These are phyloP conservation scores for Microtus pennsylvanicus DNA, from an alignment of 2,113 vertebrate species.

Conservation along the genomic window DNA sequence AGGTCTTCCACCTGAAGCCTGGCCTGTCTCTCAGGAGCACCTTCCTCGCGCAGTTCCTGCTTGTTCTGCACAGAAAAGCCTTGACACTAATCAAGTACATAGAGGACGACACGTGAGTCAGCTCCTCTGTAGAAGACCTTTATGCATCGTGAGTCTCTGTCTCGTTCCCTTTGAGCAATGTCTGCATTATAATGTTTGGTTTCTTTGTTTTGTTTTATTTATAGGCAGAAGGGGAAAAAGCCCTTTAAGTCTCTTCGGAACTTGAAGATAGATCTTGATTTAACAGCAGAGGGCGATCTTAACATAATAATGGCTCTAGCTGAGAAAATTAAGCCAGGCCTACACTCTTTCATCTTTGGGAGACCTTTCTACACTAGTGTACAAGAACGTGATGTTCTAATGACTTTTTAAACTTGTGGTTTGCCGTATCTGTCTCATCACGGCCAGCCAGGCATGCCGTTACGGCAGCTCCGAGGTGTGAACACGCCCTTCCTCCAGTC, in stretches of 20 bases:
- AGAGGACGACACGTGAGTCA: slow-evolving; percentile 98
- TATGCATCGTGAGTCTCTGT: neutral
- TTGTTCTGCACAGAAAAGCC: slow-evolving; percentile 97
- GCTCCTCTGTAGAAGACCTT: neutral
- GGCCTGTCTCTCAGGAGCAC: slow-evolving; percentile 94
- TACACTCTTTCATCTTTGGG: slow-evolving; percentile 97
- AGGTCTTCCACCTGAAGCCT: slow-evolving; percentile 98
- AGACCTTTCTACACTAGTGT: slow-evolving; percentile 96
- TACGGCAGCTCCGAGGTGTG: neutral
- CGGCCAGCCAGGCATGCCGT: slow-evolving; percentile 20
- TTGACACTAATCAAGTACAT: slow-evolving; percentile 98
- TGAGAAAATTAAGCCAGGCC: slow-evolving; percentile 96
- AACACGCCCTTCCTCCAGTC: neutral
- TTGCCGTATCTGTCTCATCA: neutral
- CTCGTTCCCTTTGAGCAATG: slow-evolving; percentile 28
- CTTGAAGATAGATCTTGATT: slow-evolving; percentile 95
- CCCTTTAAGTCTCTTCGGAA: slow-evolving; percentile 95
- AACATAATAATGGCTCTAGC: slow-evolving; percentile 98
- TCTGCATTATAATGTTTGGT: neutral
- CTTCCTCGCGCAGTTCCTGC: slow-evolving; percentile 96
- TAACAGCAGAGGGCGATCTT: slow-evolving; percentile 96
- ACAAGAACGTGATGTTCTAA: slow-evolving; percentile 95
- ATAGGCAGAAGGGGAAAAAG: slow-evolving; percentile 97
- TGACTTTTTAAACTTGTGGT: slow-evolving; percentile 90
- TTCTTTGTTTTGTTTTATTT: slow-evolving; percentile 56